phyloP scores from a whole-genome alignment of 2,888 invertebrate genomes.

The Alentia gelatinosa region DNA sequence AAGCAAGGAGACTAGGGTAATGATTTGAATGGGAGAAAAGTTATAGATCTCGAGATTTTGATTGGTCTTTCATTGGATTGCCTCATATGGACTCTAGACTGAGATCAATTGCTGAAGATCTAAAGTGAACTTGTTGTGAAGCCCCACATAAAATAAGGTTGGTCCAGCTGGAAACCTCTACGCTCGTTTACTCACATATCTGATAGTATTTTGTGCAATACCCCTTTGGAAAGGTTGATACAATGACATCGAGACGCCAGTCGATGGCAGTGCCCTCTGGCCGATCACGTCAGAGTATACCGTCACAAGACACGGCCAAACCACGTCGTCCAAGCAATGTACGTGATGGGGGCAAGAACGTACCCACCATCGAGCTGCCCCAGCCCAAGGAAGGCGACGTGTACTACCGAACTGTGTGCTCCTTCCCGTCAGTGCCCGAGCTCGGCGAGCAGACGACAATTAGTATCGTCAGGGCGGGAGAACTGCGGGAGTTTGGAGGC shows the following conservation, averaged over 20 bases:
- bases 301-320: background rate
- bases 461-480: slow-evolving; percentile 54
- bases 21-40: too few species aligned
- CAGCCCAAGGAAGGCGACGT: slow-evolving; percentile 68
- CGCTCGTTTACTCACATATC: too few species aligned
- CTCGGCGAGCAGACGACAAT: slow-evolving; percentile 66
- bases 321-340: background rate
- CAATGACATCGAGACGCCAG: background rate
- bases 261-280: background rate
- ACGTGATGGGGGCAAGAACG: background rate
- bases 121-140: too few species aligned
- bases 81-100: too few species aligned
- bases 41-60: too few species aligned
- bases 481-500: background rate
- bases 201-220: too few species aligned
- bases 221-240: too few species aligned
- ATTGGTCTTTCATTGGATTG: too few species aligned
- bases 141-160: too few species aligned
- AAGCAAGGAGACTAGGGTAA: too few species aligned
- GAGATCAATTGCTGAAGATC: too few species aligned
- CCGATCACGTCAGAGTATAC: background rate
- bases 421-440: slow-evolving; percentile 68
- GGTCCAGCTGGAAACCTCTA: too few species aligned
- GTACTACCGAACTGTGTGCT: slow-evolving; percentile 69
- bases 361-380: background rate